Conservation (phyloP, 1,140 invertebrate genomes). For the Probaryconus sp. region DNA sequence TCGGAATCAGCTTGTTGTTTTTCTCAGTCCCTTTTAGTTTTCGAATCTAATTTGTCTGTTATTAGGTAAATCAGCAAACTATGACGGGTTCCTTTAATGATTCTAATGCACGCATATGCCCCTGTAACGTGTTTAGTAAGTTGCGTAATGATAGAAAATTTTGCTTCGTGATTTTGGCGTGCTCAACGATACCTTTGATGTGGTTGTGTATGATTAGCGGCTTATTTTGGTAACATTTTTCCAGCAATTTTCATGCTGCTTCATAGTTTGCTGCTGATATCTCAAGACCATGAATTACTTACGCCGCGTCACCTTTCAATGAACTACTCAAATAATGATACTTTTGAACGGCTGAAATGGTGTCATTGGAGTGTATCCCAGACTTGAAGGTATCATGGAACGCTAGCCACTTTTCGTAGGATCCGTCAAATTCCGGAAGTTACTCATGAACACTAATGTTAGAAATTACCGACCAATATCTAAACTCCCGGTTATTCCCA, state of each 20-base stretch:
- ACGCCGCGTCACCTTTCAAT: not conserved
- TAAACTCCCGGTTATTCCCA: too few relatives aligned
- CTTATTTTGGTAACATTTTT: constrained; percentile 58
- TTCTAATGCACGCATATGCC: constrained; percentile 41
- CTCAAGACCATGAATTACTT: constrained; percentile 45
- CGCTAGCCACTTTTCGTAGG: too few relatives aligned
- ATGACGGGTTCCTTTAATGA: constrained; percentile 46
- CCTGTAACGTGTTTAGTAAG: constrained; percentile 28
- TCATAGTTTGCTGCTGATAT: constrained; percentile 52
- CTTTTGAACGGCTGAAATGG: not conserved
- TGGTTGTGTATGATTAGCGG: constrained; percentile 45
- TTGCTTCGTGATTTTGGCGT: constrained; percentile 47
- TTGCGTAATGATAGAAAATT: constrained; percentile 28
- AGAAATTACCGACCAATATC: too few relatives aligned
- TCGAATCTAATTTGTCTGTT: constrained; percentile 21
- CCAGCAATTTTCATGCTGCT: constrained; percentile 58
- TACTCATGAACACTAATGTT: too few relatives aligned
- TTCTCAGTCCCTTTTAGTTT: constrained; percentile 36
- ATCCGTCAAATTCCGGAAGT: too few relatives aligned
- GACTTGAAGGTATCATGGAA: too few relatives aligned
- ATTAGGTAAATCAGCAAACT: constrained; percentile 40
- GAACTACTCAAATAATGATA: too few relatives aligned
- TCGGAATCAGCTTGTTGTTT: constrained; percentile 15
- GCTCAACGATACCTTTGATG: constrained; percentile 46
- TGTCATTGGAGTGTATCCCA: constrained; percentile 3